Evolutionary conservation across 1,140 invertebrate genomes (phyloP), one percentile per base, ranked within the genome.

Genomic region (Calliphora vicina): DNA sequence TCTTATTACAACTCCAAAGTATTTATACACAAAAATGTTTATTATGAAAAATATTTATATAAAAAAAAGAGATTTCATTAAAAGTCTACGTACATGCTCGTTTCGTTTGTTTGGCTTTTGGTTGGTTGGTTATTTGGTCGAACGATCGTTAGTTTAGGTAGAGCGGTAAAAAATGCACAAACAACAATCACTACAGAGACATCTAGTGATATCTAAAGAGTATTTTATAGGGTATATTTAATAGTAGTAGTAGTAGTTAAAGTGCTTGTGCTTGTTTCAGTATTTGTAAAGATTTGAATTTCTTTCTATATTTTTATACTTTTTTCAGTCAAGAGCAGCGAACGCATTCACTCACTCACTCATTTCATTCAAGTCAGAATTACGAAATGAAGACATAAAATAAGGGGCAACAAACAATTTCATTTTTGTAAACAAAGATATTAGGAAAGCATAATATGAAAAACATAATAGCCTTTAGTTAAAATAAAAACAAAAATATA

Each of bases 1-100:
- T 78, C 15, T 45, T 25, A 10, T 43, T 78, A 78, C 74, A 78
- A 78, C 74, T 78, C 74, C 74, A 78, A 10, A 42, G 42, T 78
- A 78, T 78, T 78, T 78, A 78, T 78, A 76, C 73, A 15, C 27
- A 76, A 42, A n/a, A 42, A n/a, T 25, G 6, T 12, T 12, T 50
- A n/a, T 50, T 50, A 57, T n/a, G 50, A 57, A 57, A 57, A 57
- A 57, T n/a, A 57, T 5, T 8, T 35, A 35, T 35, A 8, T 35
- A 5, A 15, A 57, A n/a, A 57, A 57, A 57, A 57, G 17, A 57
- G 17, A 57, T 6, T n/a, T 57, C 50, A 57, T 57, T n/a, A 57
- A 35, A 57, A 57, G 50, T 57, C n/a, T 57, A n/a, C 50, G n/a
- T 57, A 57, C n/a, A 57, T 57, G n/a, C 50, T 2, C 17, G 13